Evolutionary conservation across 2,797 vertebrate genomes (phyloP).

Genomic region (Poecilia picta): DNA sequence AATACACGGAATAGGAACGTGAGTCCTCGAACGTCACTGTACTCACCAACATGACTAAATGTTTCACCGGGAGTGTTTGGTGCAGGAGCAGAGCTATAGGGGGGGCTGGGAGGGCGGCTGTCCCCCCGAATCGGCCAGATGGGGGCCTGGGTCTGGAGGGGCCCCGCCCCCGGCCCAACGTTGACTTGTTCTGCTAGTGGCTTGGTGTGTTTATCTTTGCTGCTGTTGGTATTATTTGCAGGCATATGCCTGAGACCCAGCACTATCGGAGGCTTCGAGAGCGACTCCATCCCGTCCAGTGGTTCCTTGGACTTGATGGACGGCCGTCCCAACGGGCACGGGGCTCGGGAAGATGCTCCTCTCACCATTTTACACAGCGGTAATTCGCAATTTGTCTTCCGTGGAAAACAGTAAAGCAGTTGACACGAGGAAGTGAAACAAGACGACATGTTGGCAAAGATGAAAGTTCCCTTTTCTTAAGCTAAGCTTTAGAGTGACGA

Average conservation of each 20-base stretch:
- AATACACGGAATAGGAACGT: not conserved
- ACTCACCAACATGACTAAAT: not conserved
- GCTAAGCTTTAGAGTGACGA: not conserved
- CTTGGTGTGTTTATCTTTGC: not conserved
- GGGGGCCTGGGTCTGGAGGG: too few species aligned
- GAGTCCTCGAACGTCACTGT: not conserved
- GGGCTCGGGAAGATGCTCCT: not conserved
- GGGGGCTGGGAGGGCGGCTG: too few species aligned
- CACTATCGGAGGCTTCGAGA: slow-evolving; percentile 85
- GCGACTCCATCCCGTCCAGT: not conserved
- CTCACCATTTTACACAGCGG: slow-evolving; percentile 34
- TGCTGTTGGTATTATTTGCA: slow-evolving; percentile 50
- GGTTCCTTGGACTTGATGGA: slow-evolving; percentile 42
- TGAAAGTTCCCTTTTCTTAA: slow-evolving; percentile 15
- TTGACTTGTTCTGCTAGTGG: too few species aligned
- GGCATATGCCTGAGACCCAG: slow-evolving; percentile 84
- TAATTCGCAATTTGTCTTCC: slow-evolving; percentile 12
- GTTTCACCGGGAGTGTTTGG: not conserved
- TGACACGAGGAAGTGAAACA: slow-evolving; percentile 17
- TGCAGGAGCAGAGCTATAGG: too few species aligned
- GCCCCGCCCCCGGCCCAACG: too few species aligned
- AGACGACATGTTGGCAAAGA: not conserved
- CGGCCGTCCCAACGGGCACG: not conserved
- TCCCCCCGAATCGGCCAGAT: too few species aligned
- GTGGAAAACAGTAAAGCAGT: not conserved